Percentiles rank a stretch among this genome's conserved stretches.
phyloP scores from a whole-genome alignment of 2,113 vertebrate species.

The Triplophysa dalaica region DNA sequence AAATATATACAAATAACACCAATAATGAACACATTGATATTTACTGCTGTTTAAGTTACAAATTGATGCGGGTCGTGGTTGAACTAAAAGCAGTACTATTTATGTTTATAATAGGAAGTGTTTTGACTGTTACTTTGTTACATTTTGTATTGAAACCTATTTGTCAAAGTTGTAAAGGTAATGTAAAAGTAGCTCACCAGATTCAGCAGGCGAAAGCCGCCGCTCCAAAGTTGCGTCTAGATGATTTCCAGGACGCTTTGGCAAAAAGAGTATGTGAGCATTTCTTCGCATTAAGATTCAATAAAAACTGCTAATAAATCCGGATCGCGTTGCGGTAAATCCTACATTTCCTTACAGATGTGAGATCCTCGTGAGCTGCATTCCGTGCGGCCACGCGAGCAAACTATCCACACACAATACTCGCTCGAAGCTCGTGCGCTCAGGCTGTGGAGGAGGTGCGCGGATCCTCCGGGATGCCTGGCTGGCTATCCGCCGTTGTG shows the following conservation, averaged over 20 bases:
- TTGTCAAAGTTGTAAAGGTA: not conserved
- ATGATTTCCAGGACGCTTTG: slow-evolving; percentile 19
- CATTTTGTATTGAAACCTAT: not conserved
- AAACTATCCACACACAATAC: slow-evolving; percentile 25
- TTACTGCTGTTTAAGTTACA: not conserved
- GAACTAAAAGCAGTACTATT: not conserved
- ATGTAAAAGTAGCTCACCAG: slow-evolving; percentile 8
- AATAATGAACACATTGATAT: not conserved
- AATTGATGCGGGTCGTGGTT: not conserved
- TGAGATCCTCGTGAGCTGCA: slow-evolving; percentile 21
- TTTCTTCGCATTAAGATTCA: slow-evolving; percentile 29
- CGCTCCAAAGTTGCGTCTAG: slow-evolving; percentile 47
- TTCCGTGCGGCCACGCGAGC: slow-evolving; percentile 21
- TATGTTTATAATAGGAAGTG: not conserved
- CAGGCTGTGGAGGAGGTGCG: slow-evolving; percentile 49
- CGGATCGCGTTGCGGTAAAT: not conserved
- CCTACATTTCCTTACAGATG: slow-evolving; percentile 28
- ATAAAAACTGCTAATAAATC: slow-evolving; percentile 10
- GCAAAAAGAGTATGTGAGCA: slow-evolving; percentile 31
- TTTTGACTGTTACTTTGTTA: not conserved
- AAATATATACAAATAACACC: too few relatives aligned
- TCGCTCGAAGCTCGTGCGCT: slow-evolving; percentile 34
- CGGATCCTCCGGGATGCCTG: slow-evolving; percentile 54
- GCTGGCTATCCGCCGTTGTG: slow-evolving; percentile 53
- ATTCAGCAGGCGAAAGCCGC: slow-evolving; percentile 18